These are phyloP conservation scores for Pangasianodon hypophthalmus DNA, from an alignment of 2,113 vertebrate genomes.

Conservation along the genomic window DNA sequence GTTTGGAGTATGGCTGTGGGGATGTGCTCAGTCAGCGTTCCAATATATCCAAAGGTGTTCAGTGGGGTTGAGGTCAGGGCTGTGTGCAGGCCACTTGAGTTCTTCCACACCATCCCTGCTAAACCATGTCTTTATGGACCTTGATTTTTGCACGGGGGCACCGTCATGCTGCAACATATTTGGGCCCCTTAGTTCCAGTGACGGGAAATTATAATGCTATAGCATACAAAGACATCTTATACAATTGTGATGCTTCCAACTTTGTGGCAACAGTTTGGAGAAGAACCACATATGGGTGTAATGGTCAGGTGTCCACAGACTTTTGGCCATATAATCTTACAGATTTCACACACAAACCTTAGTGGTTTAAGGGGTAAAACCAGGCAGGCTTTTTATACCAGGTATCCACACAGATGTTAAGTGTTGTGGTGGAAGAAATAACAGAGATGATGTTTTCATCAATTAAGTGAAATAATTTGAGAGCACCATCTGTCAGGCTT, in stretches of 20 bases:
- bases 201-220: not conserved
- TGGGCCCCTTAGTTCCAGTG: not conserved
- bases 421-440: not conserved
- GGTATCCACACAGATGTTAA: not conserved
- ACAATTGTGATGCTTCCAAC: not conserved
- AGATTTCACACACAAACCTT: constrained; percentile 1
- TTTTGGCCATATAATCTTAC: not conserved
- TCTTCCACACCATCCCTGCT: not conserved
- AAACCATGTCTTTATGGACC: not conserved
- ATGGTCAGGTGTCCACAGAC: not conserved
- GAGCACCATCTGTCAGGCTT: not conserved
- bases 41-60: not conserved
- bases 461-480: not conserved
- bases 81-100: too few relatives aligned
- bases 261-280: not conserved
- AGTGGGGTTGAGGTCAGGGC: not conserved
- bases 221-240: not conserved
- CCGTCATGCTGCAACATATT: not conserved
- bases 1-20: not conserved
- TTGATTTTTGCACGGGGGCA: not conserved
- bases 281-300: not conserved
- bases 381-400: not conserved
- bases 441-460: not conserved
- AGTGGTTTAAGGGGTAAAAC: constrained; percentile 25
- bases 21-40: not conserved